Conservation (phyloP, 2,797 vertebrate genomes). For the Tapirus indicus region DNA sequence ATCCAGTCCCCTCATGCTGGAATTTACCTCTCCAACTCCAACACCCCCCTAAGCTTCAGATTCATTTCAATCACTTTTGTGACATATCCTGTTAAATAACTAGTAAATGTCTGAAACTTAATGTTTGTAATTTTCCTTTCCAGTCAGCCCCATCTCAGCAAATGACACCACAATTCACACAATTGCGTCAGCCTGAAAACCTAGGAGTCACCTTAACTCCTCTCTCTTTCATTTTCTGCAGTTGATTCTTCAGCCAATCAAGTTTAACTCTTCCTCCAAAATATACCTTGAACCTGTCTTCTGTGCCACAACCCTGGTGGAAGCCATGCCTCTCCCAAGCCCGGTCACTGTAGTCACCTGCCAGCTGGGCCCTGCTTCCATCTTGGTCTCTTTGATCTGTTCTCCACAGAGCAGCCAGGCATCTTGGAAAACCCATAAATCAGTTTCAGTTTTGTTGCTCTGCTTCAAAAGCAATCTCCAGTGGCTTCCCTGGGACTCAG, state of each 20-base stretch:
- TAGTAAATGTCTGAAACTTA: not conserved
- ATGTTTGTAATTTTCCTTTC: not conserved
- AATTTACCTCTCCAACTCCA: not conserved
- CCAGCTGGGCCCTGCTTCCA: not conserved
- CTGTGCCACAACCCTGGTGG: not conserved
- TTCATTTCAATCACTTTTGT: not conserved
- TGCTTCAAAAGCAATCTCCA: not conserved
- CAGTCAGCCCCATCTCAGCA: not conserved
- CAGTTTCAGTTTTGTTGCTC: not conserved
- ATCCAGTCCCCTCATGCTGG: no score
- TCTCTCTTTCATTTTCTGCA: not conserved
- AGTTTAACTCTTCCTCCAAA: not conserved
- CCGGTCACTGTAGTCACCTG: not conserved
- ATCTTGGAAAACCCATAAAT: not conserved
- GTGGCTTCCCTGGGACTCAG: not conserved
- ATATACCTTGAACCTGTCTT: not conserved
- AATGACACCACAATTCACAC: not conserved
- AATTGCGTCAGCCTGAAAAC: not conserved
- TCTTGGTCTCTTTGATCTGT: not conserved
- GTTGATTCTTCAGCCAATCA: not conserved
- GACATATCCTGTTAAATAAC: not conserved
- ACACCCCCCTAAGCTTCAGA: not conserved
- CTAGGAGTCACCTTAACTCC: not conserved
- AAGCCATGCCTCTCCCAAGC: not conserved
- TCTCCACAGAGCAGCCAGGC: not conserved